Base-by-base conservation (phyloP, 2,888 invertebrate genomes). In the Rhingia campestris region DNA sequence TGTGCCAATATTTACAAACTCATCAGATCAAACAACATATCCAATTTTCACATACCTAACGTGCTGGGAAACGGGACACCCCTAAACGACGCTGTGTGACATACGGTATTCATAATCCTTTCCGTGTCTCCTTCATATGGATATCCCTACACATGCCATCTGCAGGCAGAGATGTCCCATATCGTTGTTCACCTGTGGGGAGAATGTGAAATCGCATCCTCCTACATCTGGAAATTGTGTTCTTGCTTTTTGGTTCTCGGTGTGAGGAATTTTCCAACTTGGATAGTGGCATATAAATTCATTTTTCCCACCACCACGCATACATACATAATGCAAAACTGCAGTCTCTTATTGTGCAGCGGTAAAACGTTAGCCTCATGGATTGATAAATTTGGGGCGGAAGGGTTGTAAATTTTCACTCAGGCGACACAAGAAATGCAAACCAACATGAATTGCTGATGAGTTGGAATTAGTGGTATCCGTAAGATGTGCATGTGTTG, bases 21-120 rank as follows among this genome's bases (percentile, higher is more conserved):
- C 82, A 79, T 86, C 82, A 85, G 81, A 86, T 87, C 86, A 87
- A 87, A 87, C 86, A 87, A 86, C 85, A 82, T 82, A 87, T 87
- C 86, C 87, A 87, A 87, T 87, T 87, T 87, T 80, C 86, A 86
- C 87, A 86, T 79, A 69, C 67, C 22, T 22, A 77, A 64, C 70
- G 64, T 86, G 74, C 69, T 56, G 69, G 51, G 64, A 53, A 64
- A 74, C 70, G 43, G 43, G 22, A 22, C 22, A 22, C 47, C 47
- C 64, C 59, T 47, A 77, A 73, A 67, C 45, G 30, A 14, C 64
- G 45, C 7, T 51, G 12, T 45, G 30, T 54, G 56, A 66, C 82
- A 74, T 69, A 74, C 59, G 67, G 47, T 63, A 85, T 72, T 77
- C 74, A 86, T 82, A 77, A 79, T 80, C 79, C 58, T 41, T 58